Evolutionary conservation across 2,797 vertebrate species (phyloP).

Genomic region (Phoxinus dragarum): DNA sequence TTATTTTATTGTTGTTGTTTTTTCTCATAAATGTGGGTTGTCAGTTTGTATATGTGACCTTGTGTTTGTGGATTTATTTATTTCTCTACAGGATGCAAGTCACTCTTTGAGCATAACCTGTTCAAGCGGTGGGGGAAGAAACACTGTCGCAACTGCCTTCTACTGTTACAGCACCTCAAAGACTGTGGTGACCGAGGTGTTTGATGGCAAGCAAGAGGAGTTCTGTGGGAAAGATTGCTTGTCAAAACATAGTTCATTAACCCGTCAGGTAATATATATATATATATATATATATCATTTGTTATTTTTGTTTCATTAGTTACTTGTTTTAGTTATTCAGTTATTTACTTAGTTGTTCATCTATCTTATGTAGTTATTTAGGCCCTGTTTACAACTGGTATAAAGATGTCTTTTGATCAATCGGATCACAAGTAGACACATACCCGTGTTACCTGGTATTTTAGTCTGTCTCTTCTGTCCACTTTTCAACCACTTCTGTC

Average conservation of each 20-base stretch:
- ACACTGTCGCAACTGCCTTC: slow-evolving; percentile 90
- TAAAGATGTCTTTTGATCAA: too few relatives aligned
- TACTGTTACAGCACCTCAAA: slow-evolving; percentile 89
- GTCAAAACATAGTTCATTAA: slow-evolving; percentile 90
- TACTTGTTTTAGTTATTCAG: neutral
- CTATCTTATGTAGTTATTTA: too few relatives aligned
- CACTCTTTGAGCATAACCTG: slow-evolving; percentile 92
- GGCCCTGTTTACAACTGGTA: too few relatives aligned
- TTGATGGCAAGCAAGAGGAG: slow-evolving; percentile 87
- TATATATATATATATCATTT: neutral
- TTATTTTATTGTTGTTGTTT: too few relatives aligned
- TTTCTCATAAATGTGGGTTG: neutral
- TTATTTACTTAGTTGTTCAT: neutral
- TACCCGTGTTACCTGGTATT: too few relatives aligned
- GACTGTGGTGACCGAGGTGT: slow-evolving; percentile 86
- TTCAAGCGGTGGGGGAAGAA: slow-evolving; percentile 88
- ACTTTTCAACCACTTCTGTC: too few relatives aligned
- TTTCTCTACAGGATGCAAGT: slow-evolving; percentile 86
- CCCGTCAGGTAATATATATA: slow-evolving; percentile 85
- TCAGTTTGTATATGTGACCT: neutral
- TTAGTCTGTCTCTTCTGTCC: too few relatives aligned
- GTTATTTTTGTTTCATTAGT: too few relatives aligned
- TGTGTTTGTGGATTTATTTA: neutral
- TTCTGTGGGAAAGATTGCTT: slow-evolving; percentile 96
- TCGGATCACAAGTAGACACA: too few relatives aligned